Evolutionary conservation across 2,797 vertebrate genomes (phyloP).

Genomic region (Bufotes viridis): DNA sequence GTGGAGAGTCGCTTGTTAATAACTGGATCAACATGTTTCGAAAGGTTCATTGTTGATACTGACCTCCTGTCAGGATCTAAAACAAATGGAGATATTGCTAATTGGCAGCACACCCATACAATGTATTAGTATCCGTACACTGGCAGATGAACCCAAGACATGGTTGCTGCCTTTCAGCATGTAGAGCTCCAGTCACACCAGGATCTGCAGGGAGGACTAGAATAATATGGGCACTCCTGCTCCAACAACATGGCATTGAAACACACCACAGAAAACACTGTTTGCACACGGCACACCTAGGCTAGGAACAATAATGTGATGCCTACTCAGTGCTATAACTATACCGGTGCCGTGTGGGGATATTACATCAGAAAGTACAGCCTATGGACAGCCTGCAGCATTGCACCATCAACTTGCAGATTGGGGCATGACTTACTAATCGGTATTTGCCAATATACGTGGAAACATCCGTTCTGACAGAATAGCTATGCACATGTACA

Average conservation of each 20-base stretch:
- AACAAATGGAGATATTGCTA: slow-evolving; percentile 84
- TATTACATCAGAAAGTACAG: neutral
- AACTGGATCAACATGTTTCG: slow-evolving; percentile 93
- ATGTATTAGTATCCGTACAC: slow-evolving; percentile 33
- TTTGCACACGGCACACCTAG: neutral
- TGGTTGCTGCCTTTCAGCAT: neutral
- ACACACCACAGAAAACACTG: neutral
- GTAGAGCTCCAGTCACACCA: slow-evolving; percentile 2
- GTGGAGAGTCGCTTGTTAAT: slow-evolving; percentile 97
- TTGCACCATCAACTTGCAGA: neutral
- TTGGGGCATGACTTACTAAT: no score
- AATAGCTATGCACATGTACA: neutral
- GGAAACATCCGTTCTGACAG: neutral
- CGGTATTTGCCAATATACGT: neutral
- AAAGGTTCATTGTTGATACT: slow-evolving; percentile 97
- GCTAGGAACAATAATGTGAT: neutral
- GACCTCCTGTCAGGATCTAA: slow-evolving; percentile 95
- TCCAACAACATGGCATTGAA: neutral
- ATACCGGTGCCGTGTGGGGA: neutral
- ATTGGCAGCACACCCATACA: slow-evolving; percentile 75
- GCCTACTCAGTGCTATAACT: neutral
- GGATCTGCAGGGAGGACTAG: neutral
- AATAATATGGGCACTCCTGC: neutral
- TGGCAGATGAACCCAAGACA: neutral
- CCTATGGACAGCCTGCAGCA: neutral